Percentiles rank a stretch among this genome's conserved stretches.
Conservation (phyloP, 2,888 invertebrate species). For the Dasypolia templi region DNA sequence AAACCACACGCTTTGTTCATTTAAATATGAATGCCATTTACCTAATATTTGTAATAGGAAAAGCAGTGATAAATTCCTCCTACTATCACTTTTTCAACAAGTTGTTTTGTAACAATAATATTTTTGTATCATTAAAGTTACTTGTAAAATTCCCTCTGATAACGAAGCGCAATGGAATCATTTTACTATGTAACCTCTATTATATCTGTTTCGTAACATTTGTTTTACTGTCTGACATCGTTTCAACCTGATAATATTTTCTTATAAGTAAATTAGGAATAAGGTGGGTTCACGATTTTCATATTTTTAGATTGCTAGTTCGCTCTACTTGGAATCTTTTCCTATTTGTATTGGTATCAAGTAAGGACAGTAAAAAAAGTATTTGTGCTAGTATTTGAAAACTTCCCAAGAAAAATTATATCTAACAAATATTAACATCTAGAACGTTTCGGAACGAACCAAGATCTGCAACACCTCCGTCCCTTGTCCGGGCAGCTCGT, state of each 20-base stretch:
- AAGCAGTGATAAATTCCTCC: constrained; percentile 16
- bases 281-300: not conserved
- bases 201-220: constrained; percentile 30
- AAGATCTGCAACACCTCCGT: constrained; percentile 73
- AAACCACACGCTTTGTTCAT: not conserved
- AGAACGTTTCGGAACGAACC: constrained; percentile 69
- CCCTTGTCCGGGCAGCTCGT: constrained; percentile 67
- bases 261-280: not conserved
- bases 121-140: constrained; percentile 37
- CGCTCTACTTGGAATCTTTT: constrained; percentile 22
- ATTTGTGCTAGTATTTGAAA: not conserved
- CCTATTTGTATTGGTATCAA: not conserved
- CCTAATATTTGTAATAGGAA: constrained; percentile 17
- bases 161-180: constrained; percentile 42
- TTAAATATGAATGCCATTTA: constrained; percentile 12
- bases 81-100: constrained; percentile 18
- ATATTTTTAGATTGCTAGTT: not conserved
- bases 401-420: constrained; percentile 11
- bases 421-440: constrained; percentile 35
- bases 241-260: constrained; percentile 7
- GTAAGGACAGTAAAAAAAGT: not conserved
- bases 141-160: constrained; percentile 45
- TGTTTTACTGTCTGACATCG: constrained; percentile 23
- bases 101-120: constrained; percentile 44
- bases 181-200: constrained; percentile 43